Percentiles rank a stretch among this genome's conserved stretches.
phyloP scores from a whole-genome alignment of 2,888 invertebrate species.

The Callyntrura sp. region DNA sequence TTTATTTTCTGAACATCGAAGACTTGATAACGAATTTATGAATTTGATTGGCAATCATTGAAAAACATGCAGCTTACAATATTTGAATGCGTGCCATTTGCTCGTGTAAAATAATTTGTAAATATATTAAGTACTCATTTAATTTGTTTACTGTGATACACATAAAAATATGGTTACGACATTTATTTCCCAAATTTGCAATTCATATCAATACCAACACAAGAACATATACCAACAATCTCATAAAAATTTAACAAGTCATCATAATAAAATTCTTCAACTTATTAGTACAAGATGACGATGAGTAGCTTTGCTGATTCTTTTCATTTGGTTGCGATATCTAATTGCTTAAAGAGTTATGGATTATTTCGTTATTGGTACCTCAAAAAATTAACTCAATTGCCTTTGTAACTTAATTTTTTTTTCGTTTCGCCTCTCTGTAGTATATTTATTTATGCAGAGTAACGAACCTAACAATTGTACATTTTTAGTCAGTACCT shows the following conservation, averaged over 20 bases:
- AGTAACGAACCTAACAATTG: neutral
- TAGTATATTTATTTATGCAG: neutral
- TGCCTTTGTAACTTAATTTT: neutral
- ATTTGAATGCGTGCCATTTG: too few species aligned
- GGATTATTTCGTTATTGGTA: neutral
- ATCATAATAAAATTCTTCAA: neutral
- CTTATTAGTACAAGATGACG: neutral
- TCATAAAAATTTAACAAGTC: constrained; percentile 38
- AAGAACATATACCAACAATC: neutral
- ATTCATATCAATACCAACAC: constrained; percentile 30
- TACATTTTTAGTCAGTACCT: constrained; percentile 1
- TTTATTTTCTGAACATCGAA: too few species aligned
- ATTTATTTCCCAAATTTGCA: constrained; percentile 25
- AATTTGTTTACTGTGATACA: neutral
- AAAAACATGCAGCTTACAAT: too few species aligned
- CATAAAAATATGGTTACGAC: constrained; percentile 10
- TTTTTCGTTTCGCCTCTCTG: neutral
- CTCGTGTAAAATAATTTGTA: too few species aligned
- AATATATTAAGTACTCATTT: neutral
- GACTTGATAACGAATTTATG: too few species aligned
- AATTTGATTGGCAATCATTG: too few species aligned
- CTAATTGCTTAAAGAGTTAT: neutral
- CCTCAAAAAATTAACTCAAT: constrained; percentile 10
- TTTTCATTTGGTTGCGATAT: constrained; percentile 35
- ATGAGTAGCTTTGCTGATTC: constrained; percentile 10